These are phyloP conservation scores for Elephas maximus DNA, from an alignment of 2,113 vertebrate genomes.

Conservation along the genomic window DNA sequence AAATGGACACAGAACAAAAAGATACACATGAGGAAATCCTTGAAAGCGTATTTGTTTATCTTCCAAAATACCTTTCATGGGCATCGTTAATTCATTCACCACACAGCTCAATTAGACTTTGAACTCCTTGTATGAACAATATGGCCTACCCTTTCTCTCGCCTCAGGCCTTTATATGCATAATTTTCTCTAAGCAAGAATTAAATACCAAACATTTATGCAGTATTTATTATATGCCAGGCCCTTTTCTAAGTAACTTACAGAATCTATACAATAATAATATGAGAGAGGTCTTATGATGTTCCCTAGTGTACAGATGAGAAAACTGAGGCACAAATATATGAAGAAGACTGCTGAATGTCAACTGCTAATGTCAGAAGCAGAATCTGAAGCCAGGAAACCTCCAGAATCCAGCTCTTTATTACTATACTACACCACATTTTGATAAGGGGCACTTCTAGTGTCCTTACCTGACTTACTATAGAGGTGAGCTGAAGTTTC, in stretches of 20 bases:
- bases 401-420: neutral
- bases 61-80: neutral
- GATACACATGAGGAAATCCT: neutral
- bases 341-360: neutral
- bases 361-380: neutral
- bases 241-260: neutral
- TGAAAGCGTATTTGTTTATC: neutral
- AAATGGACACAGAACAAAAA: neutral
- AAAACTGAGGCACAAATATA: neutral
- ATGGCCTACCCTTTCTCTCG: neutral
- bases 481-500: neutral
- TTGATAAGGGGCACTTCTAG: neutral
- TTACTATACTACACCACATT: neutral
- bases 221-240: neutral
- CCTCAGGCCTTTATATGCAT: neutral
- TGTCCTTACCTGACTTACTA: neutral
- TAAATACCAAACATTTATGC: neutral
- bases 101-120: neutral
- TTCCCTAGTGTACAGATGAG: neutral
- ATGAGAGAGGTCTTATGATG: neutral
- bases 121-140: neutral
- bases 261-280: neutral
- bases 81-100: neutral
- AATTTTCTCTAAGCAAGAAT: neutral
- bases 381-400: neutral